Percentiles rank a stretch among this genome's conserved stretches.
phyloP scores from a whole-genome alignment of 2,113 vertebrate species.

The Petromus typicus region DNA sequence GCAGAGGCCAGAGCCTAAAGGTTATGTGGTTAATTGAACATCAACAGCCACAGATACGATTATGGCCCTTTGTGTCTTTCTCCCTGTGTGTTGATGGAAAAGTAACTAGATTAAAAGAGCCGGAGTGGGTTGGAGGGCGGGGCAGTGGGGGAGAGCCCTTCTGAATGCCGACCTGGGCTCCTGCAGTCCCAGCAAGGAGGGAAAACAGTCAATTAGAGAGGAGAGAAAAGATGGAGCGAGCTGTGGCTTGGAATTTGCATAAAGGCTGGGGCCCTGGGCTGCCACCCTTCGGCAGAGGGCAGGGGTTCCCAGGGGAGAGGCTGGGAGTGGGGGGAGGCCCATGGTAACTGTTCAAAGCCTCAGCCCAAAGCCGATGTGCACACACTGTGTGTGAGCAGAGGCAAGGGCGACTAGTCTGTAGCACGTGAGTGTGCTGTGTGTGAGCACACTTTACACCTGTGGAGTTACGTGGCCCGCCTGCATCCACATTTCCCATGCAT shows the following conservation, averaged over 20 bases:
- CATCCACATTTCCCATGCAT: background rate
- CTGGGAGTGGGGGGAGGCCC: constrained; percentile 3
- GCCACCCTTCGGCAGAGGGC: constrained; percentile 74
- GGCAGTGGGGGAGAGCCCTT: constrained; percentile 62
- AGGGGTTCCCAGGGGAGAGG: constrained; percentile 80
- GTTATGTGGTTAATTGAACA: constrained; percentile 80
- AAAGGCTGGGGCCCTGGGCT: constrained; percentile 84
- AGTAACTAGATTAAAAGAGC: constrained; percentile 81
- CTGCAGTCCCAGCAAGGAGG: constrained; percentile 79
- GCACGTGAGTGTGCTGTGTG: background rate
- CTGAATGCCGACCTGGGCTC: constrained; percentile 79
- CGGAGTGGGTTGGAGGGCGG: constrained; percentile 70
- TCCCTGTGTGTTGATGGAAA: constrained; percentile 80
- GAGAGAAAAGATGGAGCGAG: constrained; percentile 80
- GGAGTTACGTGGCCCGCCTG: background rate
- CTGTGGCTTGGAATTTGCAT: constrained; percentile 85
- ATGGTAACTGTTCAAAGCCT: constrained; percentile 71
- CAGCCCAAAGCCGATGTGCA: background rate
- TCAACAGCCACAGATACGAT: constrained; percentile 77
- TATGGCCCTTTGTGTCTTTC: constrained; percentile 76
- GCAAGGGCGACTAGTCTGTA: background rate
- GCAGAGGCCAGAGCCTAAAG: constrained; percentile 68
- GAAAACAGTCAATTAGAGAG: constrained; percentile 85
- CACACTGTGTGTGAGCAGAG: background rate
- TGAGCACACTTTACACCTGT: background rate